phyloP scores from a whole-genome alignment of 1,140 invertebrate species.

The Microplitis mediator region DNA sequence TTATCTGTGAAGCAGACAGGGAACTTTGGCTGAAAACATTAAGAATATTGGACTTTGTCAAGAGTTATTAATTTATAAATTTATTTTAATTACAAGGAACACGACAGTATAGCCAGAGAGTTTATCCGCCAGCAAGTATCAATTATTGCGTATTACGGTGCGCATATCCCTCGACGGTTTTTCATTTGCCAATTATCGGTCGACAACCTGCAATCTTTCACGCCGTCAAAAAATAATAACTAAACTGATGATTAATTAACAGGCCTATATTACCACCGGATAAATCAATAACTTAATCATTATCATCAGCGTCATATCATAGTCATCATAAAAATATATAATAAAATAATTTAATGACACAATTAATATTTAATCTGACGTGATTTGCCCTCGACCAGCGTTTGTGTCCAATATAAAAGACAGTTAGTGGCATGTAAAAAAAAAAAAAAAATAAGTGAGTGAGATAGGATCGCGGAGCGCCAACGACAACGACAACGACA shows the following conservation, averaged over 20 bases:
- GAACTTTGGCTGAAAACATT: too few species aligned
- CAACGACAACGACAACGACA: conserved; percentile 17
- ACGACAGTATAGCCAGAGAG: neutral
- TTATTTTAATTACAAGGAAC: conserved; percentile 52
- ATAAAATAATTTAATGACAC: too few species aligned
- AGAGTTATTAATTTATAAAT: conserved; percentile 45
- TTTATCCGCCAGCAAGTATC: conserved; percentile 43
- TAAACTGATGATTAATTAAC: neutral
- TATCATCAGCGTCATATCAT: too few species aligned
- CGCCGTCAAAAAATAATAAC: conserved; percentile 18
- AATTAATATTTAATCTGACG: too few species aligned
- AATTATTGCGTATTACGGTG: conserved; percentile 47
- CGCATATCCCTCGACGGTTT: conserved; percentile 24
- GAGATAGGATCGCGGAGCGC: neutral
- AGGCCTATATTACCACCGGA: neutral
- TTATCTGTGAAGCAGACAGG: too few species aligned
- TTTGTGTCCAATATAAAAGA: too few species aligned
- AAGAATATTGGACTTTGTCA: neutral
- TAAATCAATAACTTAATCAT: neutral
- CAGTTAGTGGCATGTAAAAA: neutral
- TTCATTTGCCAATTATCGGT: conserved; percentile 38
- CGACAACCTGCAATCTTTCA: conserved; percentile 37
- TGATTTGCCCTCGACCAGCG: too few species aligned
- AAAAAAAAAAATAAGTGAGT: neutral
- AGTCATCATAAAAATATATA: too few species aligned